phyloP scores from a whole-genome alignment of 1,140 invertebrate genomes.

The Trichonephila clavata region DNA sequence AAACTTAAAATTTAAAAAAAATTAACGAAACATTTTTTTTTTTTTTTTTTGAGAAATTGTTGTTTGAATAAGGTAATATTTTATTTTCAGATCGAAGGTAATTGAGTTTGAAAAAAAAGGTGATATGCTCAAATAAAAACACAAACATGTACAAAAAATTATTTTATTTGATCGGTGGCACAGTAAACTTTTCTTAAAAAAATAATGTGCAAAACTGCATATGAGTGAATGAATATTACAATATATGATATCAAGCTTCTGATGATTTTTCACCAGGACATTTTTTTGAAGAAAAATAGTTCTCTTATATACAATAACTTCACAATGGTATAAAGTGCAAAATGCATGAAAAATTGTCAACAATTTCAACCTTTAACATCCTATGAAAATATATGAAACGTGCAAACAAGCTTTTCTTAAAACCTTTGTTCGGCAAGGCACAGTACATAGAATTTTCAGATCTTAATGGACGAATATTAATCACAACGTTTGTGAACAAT shows the following conservation, averaged over 20 bases:
- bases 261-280: neutral
- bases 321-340: neutral
- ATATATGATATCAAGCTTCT: neutral
- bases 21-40: too few species aligned
- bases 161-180: conserved; percentile 8
- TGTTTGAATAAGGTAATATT: too few species aligned
- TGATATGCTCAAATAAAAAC: neutral
- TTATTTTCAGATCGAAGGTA: too few species aligned
- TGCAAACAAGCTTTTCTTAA: neutral
- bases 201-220: conserved; percentile 7
- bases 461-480: neutral
- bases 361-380: neutral
- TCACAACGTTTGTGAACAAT: neutral
- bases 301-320: conserved; percentile 28
- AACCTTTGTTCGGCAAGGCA: neutral
- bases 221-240: conserved; percentile 6
- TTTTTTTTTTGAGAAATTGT: too few species aligned
- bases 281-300: neutral
- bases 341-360: neutral
- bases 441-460: neutral
- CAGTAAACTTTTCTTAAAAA: neutral
- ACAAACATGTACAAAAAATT: neutral
- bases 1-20: too few species aligned
- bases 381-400: neutral
- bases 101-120: too few species aligned